Evolutionary conservation across 35 echinoderm and acorn worm genomes (phyloP).

Genomic region (Anneissia japonica): DNA sequence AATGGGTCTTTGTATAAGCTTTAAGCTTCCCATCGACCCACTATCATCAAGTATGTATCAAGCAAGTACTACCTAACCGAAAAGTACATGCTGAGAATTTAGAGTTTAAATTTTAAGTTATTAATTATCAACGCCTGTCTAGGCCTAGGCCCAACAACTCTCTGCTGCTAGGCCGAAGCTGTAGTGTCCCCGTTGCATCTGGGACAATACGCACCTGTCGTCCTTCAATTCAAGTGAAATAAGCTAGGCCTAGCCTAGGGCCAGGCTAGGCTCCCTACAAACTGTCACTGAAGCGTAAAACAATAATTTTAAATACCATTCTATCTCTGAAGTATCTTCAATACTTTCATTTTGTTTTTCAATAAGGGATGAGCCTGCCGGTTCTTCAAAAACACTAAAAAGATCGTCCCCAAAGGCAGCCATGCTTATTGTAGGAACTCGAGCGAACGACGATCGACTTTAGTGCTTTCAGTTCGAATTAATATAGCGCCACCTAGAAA

Average conservation of each 20-base stretch:
- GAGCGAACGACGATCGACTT: too few species aligned
- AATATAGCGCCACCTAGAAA: too few species aligned
- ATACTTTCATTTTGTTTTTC: not conserved
- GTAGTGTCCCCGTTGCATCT: too few species aligned
- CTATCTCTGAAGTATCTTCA: not conserved
- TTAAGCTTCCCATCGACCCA: too few species aligned
- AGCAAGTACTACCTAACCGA: too few species aligned
- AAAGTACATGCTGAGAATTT: too few species aligned
- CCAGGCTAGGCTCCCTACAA: not conserved
- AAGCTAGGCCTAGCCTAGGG: not conserved
- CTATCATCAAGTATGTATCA: too few species aligned
- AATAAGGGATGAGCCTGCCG: not conserved
- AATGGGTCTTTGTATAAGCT: too few species aligned
- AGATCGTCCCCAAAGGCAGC: slow-evolving; percentile 62
- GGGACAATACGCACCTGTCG: not conserved
- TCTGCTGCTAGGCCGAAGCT: too few species aligned
- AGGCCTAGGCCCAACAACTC: not conserved
- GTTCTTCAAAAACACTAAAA: slow-evolving; percentile 65
- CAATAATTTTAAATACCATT: not conserved
- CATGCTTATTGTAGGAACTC: slow-evolving; percentile 26
- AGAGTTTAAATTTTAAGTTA: too few species aligned
- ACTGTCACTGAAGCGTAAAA: not conserved
- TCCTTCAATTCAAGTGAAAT: not conserved
- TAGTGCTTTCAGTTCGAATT: too few species aligned
- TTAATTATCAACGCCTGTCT: not conserved